Evolutionary conservation across 2,888 invertebrate species (phyloP).

Genomic region (Eilema griseolum): DNA sequence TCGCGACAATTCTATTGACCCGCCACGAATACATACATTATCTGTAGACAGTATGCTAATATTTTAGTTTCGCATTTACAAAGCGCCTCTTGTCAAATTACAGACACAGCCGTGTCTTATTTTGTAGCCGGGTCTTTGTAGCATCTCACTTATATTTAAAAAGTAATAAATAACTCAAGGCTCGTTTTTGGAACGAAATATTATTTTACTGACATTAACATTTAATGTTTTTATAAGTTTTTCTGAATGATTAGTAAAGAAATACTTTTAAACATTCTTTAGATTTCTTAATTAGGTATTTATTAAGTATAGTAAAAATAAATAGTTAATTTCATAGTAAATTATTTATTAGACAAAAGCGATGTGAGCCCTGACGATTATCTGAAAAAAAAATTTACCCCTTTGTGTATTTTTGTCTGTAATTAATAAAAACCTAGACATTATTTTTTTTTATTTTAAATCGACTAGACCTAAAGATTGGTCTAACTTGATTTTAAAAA

Average conservation of each 20-base stretch:
- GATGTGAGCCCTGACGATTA: no score
- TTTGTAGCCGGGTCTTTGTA: not conserved
- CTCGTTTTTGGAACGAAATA: not conserved
- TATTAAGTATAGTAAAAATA: no score
- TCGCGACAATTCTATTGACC: not conserved
- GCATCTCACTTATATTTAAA: not conserved
- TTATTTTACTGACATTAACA: not conserved
- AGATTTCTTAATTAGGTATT: no score
- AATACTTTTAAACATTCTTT: not conserved
- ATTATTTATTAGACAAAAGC: no score
- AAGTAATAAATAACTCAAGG: conserved; percentile 1
- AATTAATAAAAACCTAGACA: no score
- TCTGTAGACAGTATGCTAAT: conserved; percentile 4
- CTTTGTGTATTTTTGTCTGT: no score
- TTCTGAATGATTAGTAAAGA: not conserved
- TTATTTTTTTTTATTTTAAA: not conserved
- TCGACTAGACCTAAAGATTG: not conserved
- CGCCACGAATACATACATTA: no score
- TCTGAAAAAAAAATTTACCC: no score
- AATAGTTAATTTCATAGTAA: no score
- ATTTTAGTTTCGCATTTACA: not conserved
- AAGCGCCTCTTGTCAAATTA: not conserved
- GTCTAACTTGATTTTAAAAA: not conserved
- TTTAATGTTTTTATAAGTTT: not conserved
- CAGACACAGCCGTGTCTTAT: not conserved